A percentile compares a stretch with the other conserved stretches of the same genome.
phyloP scores from a whole-genome alignment of 2,888 invertebrate species.

The Conchocele bisecta region DNA sequence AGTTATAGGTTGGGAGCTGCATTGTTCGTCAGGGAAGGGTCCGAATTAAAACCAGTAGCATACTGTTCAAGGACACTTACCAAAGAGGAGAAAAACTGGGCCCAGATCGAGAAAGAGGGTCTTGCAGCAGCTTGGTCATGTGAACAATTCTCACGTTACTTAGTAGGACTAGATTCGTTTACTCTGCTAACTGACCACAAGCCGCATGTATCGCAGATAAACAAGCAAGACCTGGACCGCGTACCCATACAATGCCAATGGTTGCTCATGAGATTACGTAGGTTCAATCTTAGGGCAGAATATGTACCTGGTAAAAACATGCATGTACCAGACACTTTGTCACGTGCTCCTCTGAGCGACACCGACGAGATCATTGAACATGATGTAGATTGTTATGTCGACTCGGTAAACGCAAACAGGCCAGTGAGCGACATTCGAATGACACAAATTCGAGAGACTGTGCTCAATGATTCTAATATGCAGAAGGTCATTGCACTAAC shows the following conservation, averaged over 20 bases:
- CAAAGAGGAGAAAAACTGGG: constrained; percentile 44
- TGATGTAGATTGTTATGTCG: neutral
- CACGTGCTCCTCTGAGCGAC: constrained; percentile 21
- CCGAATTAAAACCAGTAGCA: constrained; percentile 49
- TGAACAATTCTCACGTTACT: constrained; percentile 43
- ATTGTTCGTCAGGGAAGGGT: constrained; percentile 42
- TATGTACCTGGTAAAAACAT: constrained; percentile 50
- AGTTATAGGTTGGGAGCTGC: constrained; percentile 61
- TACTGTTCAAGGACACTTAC: constrained; percentile 58
- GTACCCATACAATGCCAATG: constrained; percentile 56
- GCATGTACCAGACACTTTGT: constrained; percentile 54
- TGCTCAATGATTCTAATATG: too few relatives aligned
- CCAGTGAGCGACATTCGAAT: neutral
- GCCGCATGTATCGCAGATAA: constrained; percentile 58
- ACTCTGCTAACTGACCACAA: constrained; percentile 60
- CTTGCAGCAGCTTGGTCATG: constrained; percentile 55
- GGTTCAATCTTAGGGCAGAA: constrained; percentile 33
- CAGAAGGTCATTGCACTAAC: too few relatives aligned
- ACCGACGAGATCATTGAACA: constrained; percentile 3
- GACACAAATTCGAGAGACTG: too few relatives aligned
- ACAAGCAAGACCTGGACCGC: constrained; percentile 42
- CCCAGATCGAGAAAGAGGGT: constrained; percentile 61
- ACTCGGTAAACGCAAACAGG: neutral
- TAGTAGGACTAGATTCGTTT: constrained; percentile 48
- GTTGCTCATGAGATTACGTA: constrained; percentile 49